phyloP scores from a whole-genome alignment of 2,888 invertebrate genomes.

The Timema podura region DNA sequence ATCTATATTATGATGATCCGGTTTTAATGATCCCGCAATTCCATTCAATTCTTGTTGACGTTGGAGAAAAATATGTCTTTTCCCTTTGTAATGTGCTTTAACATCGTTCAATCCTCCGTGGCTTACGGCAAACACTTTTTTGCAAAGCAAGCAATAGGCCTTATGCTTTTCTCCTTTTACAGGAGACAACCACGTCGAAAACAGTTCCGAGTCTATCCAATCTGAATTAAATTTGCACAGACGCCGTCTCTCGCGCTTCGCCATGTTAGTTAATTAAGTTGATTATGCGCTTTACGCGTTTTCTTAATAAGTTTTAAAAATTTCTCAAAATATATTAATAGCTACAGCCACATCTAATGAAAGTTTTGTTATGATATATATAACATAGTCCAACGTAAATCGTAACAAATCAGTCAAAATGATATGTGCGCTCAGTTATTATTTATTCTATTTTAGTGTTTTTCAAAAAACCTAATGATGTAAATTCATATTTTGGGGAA shows the following conservation, averaged over 20 bases:
- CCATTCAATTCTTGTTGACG: constrained; percentile 34
- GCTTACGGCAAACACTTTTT: constrained; percentile 40
- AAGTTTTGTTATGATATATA: too few relatives aligned
- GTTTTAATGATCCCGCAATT: constrained; percentile 26
- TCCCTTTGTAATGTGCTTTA: constrained; percentile 42
- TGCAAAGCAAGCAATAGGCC: constrained; percentile 40
- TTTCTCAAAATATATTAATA: too few relatives aligned
- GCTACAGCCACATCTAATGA: too few relatives aligned
- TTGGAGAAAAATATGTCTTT: constrained; percentile 41
- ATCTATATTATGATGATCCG: constrained; percentile 26
- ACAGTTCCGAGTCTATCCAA: constrained; percentile 38
- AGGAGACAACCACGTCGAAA: constrained; percentile 39
- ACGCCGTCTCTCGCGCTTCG: constrained; percentile 36
- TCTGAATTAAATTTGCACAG: constrained; percentile 41
- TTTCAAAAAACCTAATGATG: too few relatives aligned
- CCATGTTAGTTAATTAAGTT: constrained; percentile 31
- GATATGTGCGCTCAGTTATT: too few relatives aligned
- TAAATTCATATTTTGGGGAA: too few relatives aligned
- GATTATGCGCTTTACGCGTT: constrained; percentile 21
- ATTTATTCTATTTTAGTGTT: too few relatives aligned
- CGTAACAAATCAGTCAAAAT: too few relatives aligned
- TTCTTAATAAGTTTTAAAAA: too few relatives aligned
- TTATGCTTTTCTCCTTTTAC: constrained; percentile 40
- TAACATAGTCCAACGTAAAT: too few relatives aligned
- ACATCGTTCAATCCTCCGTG: constrained; percentile 41